Percentiles rank a stretch among this genome's conserved stretches.
Conservation (phyloP, 2,888 invertebrate species). For the Meandrusa payeni region DNA sequence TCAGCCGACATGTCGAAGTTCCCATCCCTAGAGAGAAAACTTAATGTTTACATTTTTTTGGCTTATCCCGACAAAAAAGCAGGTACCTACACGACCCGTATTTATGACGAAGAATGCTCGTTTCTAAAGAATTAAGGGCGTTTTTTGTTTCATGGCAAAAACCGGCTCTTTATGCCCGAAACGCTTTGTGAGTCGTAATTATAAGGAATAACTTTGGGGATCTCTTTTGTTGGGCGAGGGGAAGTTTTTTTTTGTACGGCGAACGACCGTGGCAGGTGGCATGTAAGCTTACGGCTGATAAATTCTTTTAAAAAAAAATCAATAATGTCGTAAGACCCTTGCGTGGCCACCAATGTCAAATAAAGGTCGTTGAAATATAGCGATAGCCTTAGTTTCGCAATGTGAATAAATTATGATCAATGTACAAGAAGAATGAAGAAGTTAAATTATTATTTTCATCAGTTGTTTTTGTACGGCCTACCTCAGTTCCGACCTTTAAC, state of each 20-base stretch:
- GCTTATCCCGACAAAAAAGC: conserved; percentile 45
- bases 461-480: conserved; percentile 5
- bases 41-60: conserved; percentile 75
- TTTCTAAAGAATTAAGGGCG: conserved; percentile 57
- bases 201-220: conserved; percentile 76
- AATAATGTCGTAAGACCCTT: conserved; percentile 61
- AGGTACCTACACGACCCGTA: conserved; percentile 43
- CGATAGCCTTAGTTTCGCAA: conserved; percentile 5
- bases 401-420: conserved; percentile 6
- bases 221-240: conserved; percentile 66
- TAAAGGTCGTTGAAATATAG: conserved; percentile 55
- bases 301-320: conserved; percentile 60
- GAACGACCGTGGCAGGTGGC: conserved; percentile 78
- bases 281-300: conserved; percentile 65
- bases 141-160: conserved; percentile 62
- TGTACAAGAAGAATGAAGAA: background rate
- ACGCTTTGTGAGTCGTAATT: conserved; percentile 70
- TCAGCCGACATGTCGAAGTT: conserved; percentile 34
- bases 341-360: conserved; percentile 66
- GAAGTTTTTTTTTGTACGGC: conserved; percentile 76
- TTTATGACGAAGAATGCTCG: conserved; percentile 51
- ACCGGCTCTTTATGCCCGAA: conserved; percentile 56
- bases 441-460: conserved; percentile 7
- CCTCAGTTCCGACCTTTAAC: conserved; percentile 15
- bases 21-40: conserved; percentile 38